Base-by-base conservation (phyloP, 1,140 invertebrate genomes). In the Drosophila serrata region DNA sequence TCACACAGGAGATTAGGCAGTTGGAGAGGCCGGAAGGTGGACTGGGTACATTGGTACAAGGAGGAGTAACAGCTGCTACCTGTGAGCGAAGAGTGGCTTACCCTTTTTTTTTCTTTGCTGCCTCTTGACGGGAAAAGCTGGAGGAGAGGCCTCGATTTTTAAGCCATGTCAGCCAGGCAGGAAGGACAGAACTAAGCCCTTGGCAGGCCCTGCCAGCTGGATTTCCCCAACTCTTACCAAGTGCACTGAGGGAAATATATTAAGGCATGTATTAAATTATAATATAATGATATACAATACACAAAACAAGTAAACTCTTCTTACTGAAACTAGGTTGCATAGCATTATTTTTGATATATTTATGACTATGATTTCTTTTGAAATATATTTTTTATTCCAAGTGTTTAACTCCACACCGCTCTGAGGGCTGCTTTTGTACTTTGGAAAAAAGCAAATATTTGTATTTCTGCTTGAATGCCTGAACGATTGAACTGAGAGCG, bases 401-500 rank as follows among this genome's bases (percentile, higher is more conserved):
- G 62, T 69, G 61, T 12, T n/a, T 19, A 15, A 29, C 42, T 15
- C 12, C 33, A 12, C 27, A 9, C 24, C 7, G 15, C 11, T 17
- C 40, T 19, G 40, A 15, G 43, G 53, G 75, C 59, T 46, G 64
- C 82, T 70, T 78, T 87, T 87, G 79, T 85, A 87, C 75, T 87
- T 79, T 78, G 75, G 58, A 79, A 79, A n/a, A 79, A 87, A 87
- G 80, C 85, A 88, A 88, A 88, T 88, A 88, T 88, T 88, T 88
- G 85, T 80, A 58, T 84, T 88, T 88, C 84, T 78, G 84, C 84
- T 90, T 78, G 84, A 90, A 88, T 84, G 80, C 57, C 77, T 84
- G 85, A 88, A 88, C 85, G 84, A 88, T 88, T 88, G 84, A 88
- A 75, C 85, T 78, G 73, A 81, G 84, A 88, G 81, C 84, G 85